Percentiles rank a stretch among this genome's conserved stretches.
Conservation (phyloP, 64 coral and sea anemone species). For the Pachyseris speciosa region DNA sequence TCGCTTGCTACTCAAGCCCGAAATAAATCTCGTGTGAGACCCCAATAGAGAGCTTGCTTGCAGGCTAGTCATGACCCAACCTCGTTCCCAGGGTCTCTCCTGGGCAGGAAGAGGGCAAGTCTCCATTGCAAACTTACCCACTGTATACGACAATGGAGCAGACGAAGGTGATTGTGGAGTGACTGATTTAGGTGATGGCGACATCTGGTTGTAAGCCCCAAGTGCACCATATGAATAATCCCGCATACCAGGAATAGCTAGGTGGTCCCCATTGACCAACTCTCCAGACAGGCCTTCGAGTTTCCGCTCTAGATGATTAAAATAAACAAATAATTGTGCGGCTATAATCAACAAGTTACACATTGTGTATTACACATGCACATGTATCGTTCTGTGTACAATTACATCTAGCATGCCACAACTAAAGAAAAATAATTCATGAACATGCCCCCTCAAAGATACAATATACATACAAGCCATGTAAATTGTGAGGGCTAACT, state of each 20-base stretch:
- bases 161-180: constrained; percentile 72
- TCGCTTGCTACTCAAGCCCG: too few relatives aligned
- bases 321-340: not conserved
- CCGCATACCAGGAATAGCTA: constrained; percentile 59
- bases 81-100: too few relatives aligned
- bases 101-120: not conserved
- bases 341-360: not conserved
- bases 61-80: too few relatives aligned
- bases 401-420: too few relatives aligned
- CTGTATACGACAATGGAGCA: constrained; percentile 73
- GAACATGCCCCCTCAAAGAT: too few relatives aligned
- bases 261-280: constrained; percentile 88
- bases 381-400: too few relatives aligned
- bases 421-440: too few relatives aligned
- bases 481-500: too few relatives aligned
- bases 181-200: constrained; percentile 78
- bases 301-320: constrained; percentile 99
- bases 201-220: constrained; percentile 76
- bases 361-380: too few relatives aligned
- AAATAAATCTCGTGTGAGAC: too few relatives aligned
- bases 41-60: too few relatives aligned
- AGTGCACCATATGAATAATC: constrained; percentile 73
- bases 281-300: constrained; percentile 78
- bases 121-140: constrained; percentile 34
- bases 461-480: too few relatives aligned